Evolutionary conservation across 2,797 vertebrate genomes (phyloP).

Genomic region (Tinamus major): DNA sequence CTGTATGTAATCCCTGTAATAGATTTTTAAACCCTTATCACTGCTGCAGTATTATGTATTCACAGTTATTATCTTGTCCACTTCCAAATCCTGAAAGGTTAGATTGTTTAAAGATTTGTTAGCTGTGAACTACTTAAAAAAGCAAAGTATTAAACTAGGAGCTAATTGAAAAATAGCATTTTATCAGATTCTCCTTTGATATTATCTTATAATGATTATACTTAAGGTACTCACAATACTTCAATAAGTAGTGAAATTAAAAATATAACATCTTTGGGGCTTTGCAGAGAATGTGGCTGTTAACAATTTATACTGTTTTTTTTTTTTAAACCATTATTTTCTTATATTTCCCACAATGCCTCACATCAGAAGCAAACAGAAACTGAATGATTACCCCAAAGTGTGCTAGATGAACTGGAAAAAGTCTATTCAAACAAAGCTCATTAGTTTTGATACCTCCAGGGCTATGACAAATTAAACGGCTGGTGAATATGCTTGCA

Average conservation of each 20-base stretch:
- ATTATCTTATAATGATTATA: constrained; percentile 71
- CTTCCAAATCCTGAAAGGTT: constrained; percentile 77
- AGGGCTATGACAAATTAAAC: constrained; percentile 89
- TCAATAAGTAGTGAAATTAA: constrained; percentile 77
- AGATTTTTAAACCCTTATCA: constrained; percentile 75
- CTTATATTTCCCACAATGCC: constrained; percentile 83
- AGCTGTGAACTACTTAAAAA: constrained; percentile 76
- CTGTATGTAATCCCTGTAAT: constrained; percentile 68
- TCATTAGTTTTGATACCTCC: constrained; percentile 90
- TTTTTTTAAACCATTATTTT: constrained; percentile 80
- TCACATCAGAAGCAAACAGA: constrained; percentile 84
- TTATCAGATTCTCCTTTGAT: constrained; percentile 75
- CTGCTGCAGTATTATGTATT: constrained; percentile 66
- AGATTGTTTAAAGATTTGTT: constrained; percentile 81
- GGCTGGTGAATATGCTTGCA: constrained; percentile 84
- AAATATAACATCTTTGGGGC: constrained; percentile 79
- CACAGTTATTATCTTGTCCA: constrained; percentile 77
- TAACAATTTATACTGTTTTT: constrained; percentile 78
- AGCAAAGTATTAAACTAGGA: constrained; percentile 69
- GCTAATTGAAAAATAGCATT: constrained; percentile 79
- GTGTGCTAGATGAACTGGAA: constrained; percentile 91
- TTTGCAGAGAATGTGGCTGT: constrained; percentile 74
- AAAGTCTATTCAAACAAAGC: constrained; percentile 92
- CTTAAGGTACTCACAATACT: constrained; percentile 73
- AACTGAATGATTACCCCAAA: constrained; percentile 90